Conservation (phyloP, 2,888 invertebrate species). For the Acleris emargana region DNA sequence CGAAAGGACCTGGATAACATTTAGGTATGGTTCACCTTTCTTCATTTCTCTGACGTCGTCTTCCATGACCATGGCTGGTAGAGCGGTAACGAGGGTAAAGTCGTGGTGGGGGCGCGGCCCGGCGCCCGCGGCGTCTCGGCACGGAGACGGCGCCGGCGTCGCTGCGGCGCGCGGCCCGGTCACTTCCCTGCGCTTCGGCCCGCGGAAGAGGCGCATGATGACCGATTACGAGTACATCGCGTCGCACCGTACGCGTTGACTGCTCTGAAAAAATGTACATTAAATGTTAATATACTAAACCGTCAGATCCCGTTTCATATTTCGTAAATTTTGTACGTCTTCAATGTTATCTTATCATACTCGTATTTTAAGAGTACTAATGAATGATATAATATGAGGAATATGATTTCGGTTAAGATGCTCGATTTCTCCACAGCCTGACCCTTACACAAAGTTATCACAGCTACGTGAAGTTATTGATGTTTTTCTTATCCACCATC, state of each 20-base stretch:
- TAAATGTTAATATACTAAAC: neutral
- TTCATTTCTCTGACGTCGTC: conserved; percentile 86
- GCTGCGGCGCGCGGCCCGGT: conserved; percentile 79
- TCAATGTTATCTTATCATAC: too few relatives aligned
- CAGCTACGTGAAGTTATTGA: too few relatives aligned
- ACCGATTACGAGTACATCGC: conserved; percentile 80
- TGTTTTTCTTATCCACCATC: too few relatives aligned
- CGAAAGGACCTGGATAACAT: too few relatives aligned
- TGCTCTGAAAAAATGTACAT: conserved; percentile 38
- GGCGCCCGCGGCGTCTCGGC: conserved; percentile 64
- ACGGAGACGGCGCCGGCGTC: conserved; percentile 67
- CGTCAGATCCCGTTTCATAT: neutral
- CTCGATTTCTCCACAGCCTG: too few relatives aligned
- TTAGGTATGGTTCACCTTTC: conserved; percentile 63
- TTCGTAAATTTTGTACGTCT: too few relatives aligned
- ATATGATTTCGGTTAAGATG: too few relatives aligned
- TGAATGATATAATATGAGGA: too few relatives aligned
- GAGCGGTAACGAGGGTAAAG: conserved; percentile 89
- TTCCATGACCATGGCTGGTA: conserved; percentile 90
- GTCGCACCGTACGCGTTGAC: conserved; percentile 63
- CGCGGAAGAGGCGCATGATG: conserved; percentile 86
- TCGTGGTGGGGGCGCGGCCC: conserved; percentile 73
- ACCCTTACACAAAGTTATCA: too few relatives aligned
- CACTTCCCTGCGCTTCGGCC: conserved; percentile 86
- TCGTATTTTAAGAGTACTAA: too few relatives aligned